Conservation (phyloP, 92 coral and sea anemone species). For the Paragorgia papillata region DNA sequence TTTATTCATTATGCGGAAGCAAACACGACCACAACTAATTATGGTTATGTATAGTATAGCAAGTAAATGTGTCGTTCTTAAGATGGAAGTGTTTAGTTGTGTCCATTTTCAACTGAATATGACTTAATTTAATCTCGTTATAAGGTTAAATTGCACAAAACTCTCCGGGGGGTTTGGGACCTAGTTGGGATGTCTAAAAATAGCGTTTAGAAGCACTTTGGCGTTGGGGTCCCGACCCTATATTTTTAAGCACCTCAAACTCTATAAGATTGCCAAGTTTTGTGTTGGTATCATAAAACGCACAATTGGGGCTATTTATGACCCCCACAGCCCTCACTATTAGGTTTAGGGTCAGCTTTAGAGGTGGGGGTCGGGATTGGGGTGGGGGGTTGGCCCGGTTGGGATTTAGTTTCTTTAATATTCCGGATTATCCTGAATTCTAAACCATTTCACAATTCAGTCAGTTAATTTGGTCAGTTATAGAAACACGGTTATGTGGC, state of each 20-base stretch:
- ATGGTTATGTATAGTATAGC: slow-evolving; percentile 18
- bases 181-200: slow-evolving; percentile 11
- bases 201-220: slow-evolving; percentile 29
- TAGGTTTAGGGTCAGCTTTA: too few relatives aligned
- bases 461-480: too few relatives aligned
- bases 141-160: background rate
- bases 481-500: too few relatives aligned
- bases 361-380: too few relatives aligned
- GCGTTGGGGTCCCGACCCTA: slow-evolving; percentile 53
- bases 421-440: too few relatives aligned
- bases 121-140: background rate
- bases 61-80: slow-evolving; percentile 3
- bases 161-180: slow-evolving; percentile 33
- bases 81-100: slow-evolving; percentile 1
- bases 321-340: too few relatives aligned
- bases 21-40: too few relatives aligned
- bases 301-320: too few relatives aligned
- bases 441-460: too few relatives aligned
- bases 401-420: too few relatives aligned
- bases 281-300: background rate
- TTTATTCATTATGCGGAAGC: too few relatives aligned
- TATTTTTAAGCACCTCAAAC: slow-evolving; percentile 48
- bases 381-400: too few relatives aligned
- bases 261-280: slow-evolving; percentile 38
- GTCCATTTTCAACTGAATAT: background rate